Conservation (phyloP, 2,113 vertebrate genomes). For the Tretioscincus oriximinensis region DNA sequence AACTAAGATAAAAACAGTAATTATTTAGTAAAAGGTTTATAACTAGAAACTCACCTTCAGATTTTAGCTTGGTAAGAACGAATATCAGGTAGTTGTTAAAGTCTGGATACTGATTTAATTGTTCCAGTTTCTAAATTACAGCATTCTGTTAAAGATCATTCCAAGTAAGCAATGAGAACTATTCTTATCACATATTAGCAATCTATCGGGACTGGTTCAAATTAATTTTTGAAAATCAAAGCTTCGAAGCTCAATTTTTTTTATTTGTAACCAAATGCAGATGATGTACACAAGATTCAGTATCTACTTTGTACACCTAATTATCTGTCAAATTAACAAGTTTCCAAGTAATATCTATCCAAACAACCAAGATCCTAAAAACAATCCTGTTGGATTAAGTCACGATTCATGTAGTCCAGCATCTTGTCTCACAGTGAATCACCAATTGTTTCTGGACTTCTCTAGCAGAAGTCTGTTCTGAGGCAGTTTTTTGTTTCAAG, state of each 20-base stretch:
- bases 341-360: neutral
- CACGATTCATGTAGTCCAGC: too few relatives aligned
- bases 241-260: neutral
- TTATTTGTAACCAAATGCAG: neutral
- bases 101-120: conserved; percentile 97
- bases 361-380: neutral
- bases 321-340: neutral
- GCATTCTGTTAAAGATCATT: conserved; percentile 79
- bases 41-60: conserved; percentile 86
- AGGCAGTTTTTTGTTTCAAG: neutral
- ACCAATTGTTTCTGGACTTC: too few relatives aligned
- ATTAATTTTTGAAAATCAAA: neutral
- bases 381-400: too few relatives aligned
- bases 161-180: neutral
- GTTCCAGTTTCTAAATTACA: conserved; percentile 91
- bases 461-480: too few relatives aligned
- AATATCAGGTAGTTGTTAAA: conserved; percentile 99
- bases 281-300: neutral
- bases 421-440: too few relatives aligned
- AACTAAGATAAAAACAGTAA: neutral
- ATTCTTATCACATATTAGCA: neutral
- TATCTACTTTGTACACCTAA: neutral
- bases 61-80: conserved; percentile 95
- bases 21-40: neutral
- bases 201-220: neutral